Evolutionary conservation across 2,888 invertebrate genomes (phyloP).

Genomic region (Brassicogethes aeneus): DNA sequence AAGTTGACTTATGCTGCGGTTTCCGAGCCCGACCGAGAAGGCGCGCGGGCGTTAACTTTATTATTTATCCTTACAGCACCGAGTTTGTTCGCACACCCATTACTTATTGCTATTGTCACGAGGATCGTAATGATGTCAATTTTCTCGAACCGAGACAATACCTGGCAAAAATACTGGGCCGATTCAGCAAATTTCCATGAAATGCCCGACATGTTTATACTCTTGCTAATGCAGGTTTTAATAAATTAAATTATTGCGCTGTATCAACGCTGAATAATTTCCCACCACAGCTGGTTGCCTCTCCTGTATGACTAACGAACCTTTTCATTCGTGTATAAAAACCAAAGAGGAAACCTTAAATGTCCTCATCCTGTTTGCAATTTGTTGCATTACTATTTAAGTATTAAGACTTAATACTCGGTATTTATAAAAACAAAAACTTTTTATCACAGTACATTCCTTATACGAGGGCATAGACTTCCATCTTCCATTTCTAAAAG

Average conservation of each 20-base stretch:
- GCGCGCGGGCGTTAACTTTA: slow-evolving; percentile 19
- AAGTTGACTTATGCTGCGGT: background rate
- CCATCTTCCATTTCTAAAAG: no score
- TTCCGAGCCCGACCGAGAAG: slow-evolving; percentile 18
- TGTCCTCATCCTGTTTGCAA: no score
- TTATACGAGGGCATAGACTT: no score
- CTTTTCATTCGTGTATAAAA: no score
- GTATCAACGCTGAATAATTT: background rate
- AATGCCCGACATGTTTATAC: slow-evolving; percentile 2
- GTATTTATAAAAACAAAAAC: no score
- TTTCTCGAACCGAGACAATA: slow-evolving; percentile 6
- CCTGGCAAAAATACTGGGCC: slow-evolving; percentile 2
- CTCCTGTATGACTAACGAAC: no score
- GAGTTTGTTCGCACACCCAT: slow-evolving; percentile 21
- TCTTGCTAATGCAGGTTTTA: background rate
- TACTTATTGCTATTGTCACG: slow-evolving; percentile 22
- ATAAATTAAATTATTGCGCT: background rate
- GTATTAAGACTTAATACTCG: no score
- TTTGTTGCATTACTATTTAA: no score
- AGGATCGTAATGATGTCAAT: slow-evolving; percentile 20
- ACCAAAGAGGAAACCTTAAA: no score
- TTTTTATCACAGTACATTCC: no score
- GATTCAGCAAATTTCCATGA: slow-evolving; percentile 3
- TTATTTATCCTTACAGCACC: slow-evolving; percentile 20
- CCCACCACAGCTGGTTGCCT: no score